phyloP scores from a whole-genome alignment of 1,140 invertebrate genomes.

The Plutomurus gul region DNA sequence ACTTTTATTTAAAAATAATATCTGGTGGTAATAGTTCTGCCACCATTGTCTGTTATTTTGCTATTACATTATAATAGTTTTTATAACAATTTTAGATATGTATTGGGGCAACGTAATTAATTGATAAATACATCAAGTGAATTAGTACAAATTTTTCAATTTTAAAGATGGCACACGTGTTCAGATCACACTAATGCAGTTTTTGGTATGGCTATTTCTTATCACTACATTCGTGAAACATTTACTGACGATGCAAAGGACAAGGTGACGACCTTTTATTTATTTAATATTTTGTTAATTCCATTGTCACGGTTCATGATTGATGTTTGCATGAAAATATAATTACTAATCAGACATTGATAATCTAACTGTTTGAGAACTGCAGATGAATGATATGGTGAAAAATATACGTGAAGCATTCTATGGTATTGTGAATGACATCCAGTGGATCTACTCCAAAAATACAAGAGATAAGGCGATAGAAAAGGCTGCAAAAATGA shows the following conservation, averaged over 20 bases:
- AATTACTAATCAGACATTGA: too few relatives aligned
- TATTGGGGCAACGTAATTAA: too few relatives aligned
- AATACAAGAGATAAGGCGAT: constrained; percentile 20
- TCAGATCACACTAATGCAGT: constrained; percentile 30
- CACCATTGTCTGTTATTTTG: too few relatives aligned
- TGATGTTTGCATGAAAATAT: too few relatives aligned
- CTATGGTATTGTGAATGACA: constrained; percentile 23
- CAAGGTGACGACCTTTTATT: not conserved
- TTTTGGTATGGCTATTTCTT: constrained; percentile 45
- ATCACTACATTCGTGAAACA: constrained; percentile 28
- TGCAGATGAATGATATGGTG: constrained; percentile 31
- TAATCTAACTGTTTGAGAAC: too few relatives aligned
- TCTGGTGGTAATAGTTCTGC: too few relatives aligned
- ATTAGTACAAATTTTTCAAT: not conserved
- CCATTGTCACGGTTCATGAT: too few relatives aligned
- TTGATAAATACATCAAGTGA: too few relatives aligned
- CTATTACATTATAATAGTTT: not conserved
- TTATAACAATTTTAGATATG: not conserved
- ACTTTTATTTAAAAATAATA: too few relatives aligned
- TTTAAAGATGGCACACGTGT: constrained; percentile 41
- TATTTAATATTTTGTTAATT: too few relatives aligned
- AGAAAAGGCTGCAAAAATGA: constrained; percentile 39
- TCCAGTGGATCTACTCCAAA: constrained; percentile 42
- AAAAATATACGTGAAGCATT: constrained; percentile 38
- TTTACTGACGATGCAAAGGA: constrained; percentile 30